A percentile compares a stretch with the other conserved stretches of the same genome.
phyloP scores from a whole-genome alignment of 2,888 invertebrate genomes.

The Drosophila neotestacea region DNA sequence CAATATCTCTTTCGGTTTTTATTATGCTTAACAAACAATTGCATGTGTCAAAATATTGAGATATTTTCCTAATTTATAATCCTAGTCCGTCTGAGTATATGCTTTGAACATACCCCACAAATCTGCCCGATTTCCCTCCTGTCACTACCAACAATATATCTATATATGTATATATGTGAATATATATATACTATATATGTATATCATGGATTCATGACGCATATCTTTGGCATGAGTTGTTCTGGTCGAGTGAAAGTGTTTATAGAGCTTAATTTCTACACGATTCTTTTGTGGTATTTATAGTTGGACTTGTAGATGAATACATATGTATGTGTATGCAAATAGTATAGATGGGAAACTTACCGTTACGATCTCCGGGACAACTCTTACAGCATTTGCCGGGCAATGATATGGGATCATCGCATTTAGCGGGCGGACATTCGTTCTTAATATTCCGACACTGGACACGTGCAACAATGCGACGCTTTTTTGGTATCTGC shows the following conservation, averaged over 20 bases:
- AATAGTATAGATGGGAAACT: conserved; percentile 84
- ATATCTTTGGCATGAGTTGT: conserved; percentile 51
- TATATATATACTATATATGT: conserved; percentile 7
- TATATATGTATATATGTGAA: too few species aligned
- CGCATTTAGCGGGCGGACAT: conserved; percentile 94
- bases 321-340: conserved; percentile 1
- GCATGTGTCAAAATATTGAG: conserved; percentile 78
- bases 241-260: conserved; percentile 27
- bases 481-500: conserved; percentile 94
- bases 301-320: background rate
- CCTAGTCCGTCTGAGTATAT: background rate
- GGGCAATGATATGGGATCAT: conserved; percentile 92
- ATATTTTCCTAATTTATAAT: conserved; percentile 61
- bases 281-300: background rate
- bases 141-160: too few species aligned
- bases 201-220: conserved; percentile 36
- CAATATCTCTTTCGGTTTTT: conserved; percentile 38
- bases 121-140: background rate
- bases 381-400: conserved; percentile 97
- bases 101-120: conserved; percentile 28
- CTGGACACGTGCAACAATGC: conserved; percentile 94
- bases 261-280: background rate
- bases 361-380: conserved; percentile 91
- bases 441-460: conserved; percentile 96
- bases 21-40: conserved; percentile 66